Base-by-base conservation (phyloP, 2,797 vertebrate species). In the Varecia variegata region DNA sequence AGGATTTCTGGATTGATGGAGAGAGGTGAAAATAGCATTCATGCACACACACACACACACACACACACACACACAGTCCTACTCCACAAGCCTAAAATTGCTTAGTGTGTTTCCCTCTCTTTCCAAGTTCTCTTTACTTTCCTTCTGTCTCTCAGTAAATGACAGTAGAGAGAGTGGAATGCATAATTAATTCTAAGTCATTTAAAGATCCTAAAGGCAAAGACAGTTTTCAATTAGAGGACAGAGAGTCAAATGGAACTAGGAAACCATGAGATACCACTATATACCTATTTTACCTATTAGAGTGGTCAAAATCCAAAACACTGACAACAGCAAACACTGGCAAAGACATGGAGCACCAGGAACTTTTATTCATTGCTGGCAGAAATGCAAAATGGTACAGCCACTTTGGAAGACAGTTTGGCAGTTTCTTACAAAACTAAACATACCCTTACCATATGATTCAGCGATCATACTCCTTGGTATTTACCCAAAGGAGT, bases 41-140 rank as follows among this genome's bases (percentile, higher is more conserved):
- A 10, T 2, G 8, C 35, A 12, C 30, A 23, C 9, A 11, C 27
- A 45, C 40, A 50, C 30, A 54, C 35, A 23, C 18, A 15, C 30
- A 60, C 17, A 30, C 20, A 52, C 67, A 62, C 35, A 68, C 23
- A 77, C 7, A 21, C 5, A 68, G 38, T 30, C 32, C 60, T 77
- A 27, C 13, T 62, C 32, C 38, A 40, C 2, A 60, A 94, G 21
- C 40, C 85, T 93, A 88, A 82, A 90, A 83, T 47, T 74, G 8
- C 27, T 83, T 85, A 58, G 14, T 40, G n/a, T 62, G 40, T 80
- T 90, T 74, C 38, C 45, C 47, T 58, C n/a, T 58, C 30, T 86
- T 54, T 50, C 47, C 3, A 96, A 95, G 25, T 45, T 50, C 3
- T 74, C 52, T 95, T 96, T 85, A 52, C n/a, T 97, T 90, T 68